Evolutionary conservation across 2,888 invertebrate species (phyloP).

Genomic region (Stenichneumon culpator): DNA sequence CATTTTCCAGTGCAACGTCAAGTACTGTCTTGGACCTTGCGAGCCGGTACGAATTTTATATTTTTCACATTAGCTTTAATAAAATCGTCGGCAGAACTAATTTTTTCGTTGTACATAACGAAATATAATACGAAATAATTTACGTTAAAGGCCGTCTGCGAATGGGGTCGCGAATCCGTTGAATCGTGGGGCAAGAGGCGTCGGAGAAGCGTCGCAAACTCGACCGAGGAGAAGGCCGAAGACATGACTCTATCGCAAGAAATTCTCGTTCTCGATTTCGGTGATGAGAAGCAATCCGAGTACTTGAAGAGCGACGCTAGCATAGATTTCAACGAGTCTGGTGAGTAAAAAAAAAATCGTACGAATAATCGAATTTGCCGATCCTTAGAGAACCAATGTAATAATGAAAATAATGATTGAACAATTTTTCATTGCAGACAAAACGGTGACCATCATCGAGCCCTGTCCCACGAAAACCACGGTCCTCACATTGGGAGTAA

Average conservation of each 20-base stretch:
- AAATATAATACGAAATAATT: too few relatives aligned
- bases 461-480: constrained; percentile 97
- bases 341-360: constrained; percentile 75
- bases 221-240: constrained; percentile 89
- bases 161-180: constrained; percentile 95
- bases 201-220: constrained; percentile 90
- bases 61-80: not conserved
- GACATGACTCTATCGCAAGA: constrained; percentile 98
- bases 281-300: constrained; percentile 94
- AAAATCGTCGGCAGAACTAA: not conserved
- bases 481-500: constrained; percentile 95
- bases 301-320: constrained; percentile 92
- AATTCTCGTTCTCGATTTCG: constrained; percentile 96
- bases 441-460: constrained; percentile 95
- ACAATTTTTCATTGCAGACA: constrained; percentile 88
- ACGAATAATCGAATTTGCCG: not conserved
- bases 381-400: not conserved
- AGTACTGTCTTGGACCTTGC: constrained; percentile 97
- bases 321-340: constrained; percentile 86
- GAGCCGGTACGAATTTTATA: constrained; percentile 90
- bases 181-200: constrained; percentile 97
- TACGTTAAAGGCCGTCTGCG: constrained; percentile 91
- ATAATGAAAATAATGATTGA: not conserved
- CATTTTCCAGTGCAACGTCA: constrained; percentile 98
- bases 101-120: not conserved